phyloP scores from a whole-genome alignment of 37 sponge, comb jelly and placozoan species.

The Oopsacas minuta region DNA sequence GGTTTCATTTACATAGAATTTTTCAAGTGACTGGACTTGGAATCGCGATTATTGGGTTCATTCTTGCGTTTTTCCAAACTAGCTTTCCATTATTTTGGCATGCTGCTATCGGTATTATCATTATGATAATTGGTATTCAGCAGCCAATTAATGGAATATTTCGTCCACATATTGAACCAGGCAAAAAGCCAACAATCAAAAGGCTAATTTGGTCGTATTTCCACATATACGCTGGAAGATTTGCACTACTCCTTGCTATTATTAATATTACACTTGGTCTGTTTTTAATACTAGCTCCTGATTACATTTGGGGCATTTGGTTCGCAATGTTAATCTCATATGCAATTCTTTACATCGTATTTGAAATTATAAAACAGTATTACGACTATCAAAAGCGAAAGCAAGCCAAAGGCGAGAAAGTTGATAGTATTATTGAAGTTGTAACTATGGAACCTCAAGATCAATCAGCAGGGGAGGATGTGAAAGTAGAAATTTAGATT shows the following conservation, averaged over 20 bases:
- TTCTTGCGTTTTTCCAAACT: not conserved
- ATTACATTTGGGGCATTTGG: not conserved
- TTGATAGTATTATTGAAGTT: too few species aligned
- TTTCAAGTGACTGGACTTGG: not conserved
- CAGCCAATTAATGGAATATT: not conserved
- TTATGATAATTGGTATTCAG: conserved; percentile 2
- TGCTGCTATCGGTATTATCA: not conserved
- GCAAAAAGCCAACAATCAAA: not conserved
- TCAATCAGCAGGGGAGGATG: too few species aligned
- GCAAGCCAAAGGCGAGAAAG: not conserved
- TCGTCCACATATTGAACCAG: not conserved
- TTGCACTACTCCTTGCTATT: not conserved
- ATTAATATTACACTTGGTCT: not conserved
- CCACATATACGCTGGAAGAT: conserved; percentile 1
- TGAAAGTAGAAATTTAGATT: too few species aligned
- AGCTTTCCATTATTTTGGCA: not conserved
- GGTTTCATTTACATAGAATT: not conserved
- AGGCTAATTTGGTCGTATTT: not conserved
- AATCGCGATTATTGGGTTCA: not conserved
- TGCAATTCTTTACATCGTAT: not conserved
- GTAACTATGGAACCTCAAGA: too few species aligned
- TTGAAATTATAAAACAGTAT: not conserved
- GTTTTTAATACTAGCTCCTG: not conserved
- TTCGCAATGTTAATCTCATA: not conserved
- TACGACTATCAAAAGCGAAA: not conserved